Base-by-base conservation (phyloP, 2,113 vertebrate genomes). In the Sporophila hypoxantha region DNA sequence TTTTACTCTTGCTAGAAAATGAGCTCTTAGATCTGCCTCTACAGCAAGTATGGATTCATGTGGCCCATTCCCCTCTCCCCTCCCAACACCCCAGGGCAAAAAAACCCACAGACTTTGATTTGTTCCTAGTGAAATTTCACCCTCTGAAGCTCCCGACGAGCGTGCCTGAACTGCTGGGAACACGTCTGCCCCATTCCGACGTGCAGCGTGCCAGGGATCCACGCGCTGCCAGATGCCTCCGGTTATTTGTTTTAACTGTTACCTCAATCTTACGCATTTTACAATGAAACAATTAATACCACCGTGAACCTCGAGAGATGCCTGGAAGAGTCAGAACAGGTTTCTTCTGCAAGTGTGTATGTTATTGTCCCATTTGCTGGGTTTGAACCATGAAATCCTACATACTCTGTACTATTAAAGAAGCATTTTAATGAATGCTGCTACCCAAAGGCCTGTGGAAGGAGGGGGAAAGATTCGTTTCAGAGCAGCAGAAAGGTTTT, bases 201-300 rank as follows among this genome's bases (percentile, higher is more conserved):
- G 8, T 9, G 29, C 26, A 0, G 62, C 6, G 4, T 83, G 87
- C 88, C 95, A 95, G 74, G 52, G 74, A 84, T 50, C 85, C 76
- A 66, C 37, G 0, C 3, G 50, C 85, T 91, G 92, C 94, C 94
- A 95, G 89, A 37, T 8, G 95, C 88, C 86, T 94, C 52, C 1
- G 67, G 94, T 69, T 94, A 82, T 91, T 94, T 95, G 90, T 86
- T 96, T 95, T 94, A 95, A 95, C 83, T 84, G 75, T 91, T 93
- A 93, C 91, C 83, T 92, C 92, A 70, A 85, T 67, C 76, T 91
- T 87, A 94, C 2, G 27, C 36, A 55, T 70, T 91, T 84, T 93
- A 79, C 88, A 87, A 77, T 57, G 71, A 93, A 95, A 94, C 76
- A 93, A 82, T 89, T 90, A 84, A 92, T 34, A 71, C 22, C 82